These are phyloP conservation scores for Tyria jacobaeae DNA, from an alignment of 2,888 invertebrate genomes.

Conservation along the genomic window DNA sequence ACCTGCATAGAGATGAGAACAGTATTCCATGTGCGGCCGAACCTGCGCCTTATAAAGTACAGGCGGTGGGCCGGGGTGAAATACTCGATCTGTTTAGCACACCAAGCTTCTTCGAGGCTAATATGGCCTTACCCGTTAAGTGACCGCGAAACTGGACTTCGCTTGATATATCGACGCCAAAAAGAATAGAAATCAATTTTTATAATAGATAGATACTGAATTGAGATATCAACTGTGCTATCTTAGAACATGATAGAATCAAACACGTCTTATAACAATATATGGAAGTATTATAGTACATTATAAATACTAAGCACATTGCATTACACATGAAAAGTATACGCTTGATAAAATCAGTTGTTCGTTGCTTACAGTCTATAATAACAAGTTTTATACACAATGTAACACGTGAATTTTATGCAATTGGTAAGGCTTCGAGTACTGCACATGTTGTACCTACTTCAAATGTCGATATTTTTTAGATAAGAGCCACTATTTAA, in stretches of 20 bases:
- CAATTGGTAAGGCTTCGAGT: background rate
- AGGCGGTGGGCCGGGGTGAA: too few relatives aligned
- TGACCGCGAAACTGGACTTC: too few relatives aligned
- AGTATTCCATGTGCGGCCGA: too few relatives aligned
- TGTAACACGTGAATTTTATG: background rate
- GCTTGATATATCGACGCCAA: too few relatives aligned
- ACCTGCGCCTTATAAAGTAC: too few relatives aligned
- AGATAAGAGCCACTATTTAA: too few relatives aligned
- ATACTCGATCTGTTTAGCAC: too few relatives aligned
- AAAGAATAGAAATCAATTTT: too few relatives aligned
- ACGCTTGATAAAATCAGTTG: slow-evolving; percentile 9
- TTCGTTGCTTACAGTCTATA: slow-evolving; percentile 1
- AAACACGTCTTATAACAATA: background rate
- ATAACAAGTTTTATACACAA: background rate
- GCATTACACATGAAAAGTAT: slow-evolving; percentile 1
- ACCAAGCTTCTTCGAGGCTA: too few relatives aligned
- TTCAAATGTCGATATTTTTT: too few relatives aligned
- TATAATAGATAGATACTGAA: background rate
- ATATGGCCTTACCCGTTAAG: too few relatives aligned
- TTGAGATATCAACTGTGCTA: background rate
- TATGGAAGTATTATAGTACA: slow-evolving; percentile 8
- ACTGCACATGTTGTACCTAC: slow-evolving; percentile 2
- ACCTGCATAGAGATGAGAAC: too few relatives aligned
- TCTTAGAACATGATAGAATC: background rate
- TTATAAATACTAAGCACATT: slow-evolving; percentile 3